Base-by-base conservation (phyloP, 1,140 invertebrate genomes). In the Listronotus oregonensis region DNA sequence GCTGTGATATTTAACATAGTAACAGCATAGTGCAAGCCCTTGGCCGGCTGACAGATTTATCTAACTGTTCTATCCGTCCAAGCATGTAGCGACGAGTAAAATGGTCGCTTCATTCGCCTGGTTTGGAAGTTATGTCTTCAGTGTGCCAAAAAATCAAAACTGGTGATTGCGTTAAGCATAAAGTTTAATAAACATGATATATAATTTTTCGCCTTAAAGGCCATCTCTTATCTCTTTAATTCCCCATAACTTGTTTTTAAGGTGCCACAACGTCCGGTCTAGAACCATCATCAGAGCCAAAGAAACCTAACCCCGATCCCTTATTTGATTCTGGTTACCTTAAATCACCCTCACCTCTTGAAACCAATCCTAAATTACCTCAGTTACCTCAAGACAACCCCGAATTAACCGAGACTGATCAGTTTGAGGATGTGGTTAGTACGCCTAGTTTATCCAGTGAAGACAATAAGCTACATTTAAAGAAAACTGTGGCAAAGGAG, bases 311-410 rank as follows among this genome's bases (percentile, higher is more conserved):
- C 6, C 66, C 64, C 32, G 69, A 71, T 47, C 61, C 72, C 9
- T 49, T 73, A 44, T 78, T 79, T 51, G 83, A 85, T 70, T 83
- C 83, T 42, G 83, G 82, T 7, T 84, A 83, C 68, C 81, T 81
- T 31, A 82, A 83, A 62, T 81, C 82, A 0, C 73, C 76, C 18
- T 80, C 80, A 4, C 76, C 71, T 8, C 76, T 60, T 27, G 64
- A 66, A 32, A 27, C 42, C 1, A 44, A 31, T 21, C 21, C 9
- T 11, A 34, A 34, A 12, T 37, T 58, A 31, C 57, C 52, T 14
- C 63, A 40, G 32, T 44, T 32, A 37, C 46, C 15, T 6, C 43
- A 40, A 15, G 64, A 60, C 46, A 27, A 63, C 42, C 42, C 18
- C 12, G 64, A 66, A 49, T 7, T 32, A 17, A 5, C 17, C 9